Conservation (phyloP, 2,888 invertebrate species). For the Chrysomela aeneicollis region DNA sequence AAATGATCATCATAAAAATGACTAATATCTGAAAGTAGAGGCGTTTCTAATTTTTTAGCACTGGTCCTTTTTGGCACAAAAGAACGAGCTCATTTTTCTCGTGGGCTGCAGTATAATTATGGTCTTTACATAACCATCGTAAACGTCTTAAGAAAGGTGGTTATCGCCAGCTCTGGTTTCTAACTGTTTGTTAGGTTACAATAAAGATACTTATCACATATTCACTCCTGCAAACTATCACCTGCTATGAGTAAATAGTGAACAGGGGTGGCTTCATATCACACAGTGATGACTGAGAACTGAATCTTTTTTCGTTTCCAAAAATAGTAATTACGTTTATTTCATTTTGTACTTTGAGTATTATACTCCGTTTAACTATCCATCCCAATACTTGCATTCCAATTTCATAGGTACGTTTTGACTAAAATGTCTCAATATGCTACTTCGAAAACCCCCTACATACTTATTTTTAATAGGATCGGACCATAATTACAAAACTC, state of each 20-base stretch:
- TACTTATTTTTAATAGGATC: no score
- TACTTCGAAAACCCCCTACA: no score
- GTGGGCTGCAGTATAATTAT: neutral
- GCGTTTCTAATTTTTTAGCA: neutral
- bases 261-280: neutral
- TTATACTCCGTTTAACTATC: no score
- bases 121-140: neutral
- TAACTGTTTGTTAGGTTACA: slow-evolving; percentile 13
- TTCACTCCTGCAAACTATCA: slow-evolving; percentile 10
- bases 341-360: no score
- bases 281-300: no score
- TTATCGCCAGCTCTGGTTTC: slow-evolving; percentile 4
- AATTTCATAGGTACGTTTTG: no score
- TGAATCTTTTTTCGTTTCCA: no score
- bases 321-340: no score
- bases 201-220: slow-evolving; percentile 17
- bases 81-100: neutral
- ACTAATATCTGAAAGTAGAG: neutral
- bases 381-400: no score
- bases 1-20: no score
- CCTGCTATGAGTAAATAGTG: neutral
- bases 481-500: no score
- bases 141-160: neutral
- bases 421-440: no score
- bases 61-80: neutral